These are phyloP conservation scores for Coptodon bakossiorum DNA, from an alignment of 2,113 vertebrate species.

Conservation along the genomic window DNA sequence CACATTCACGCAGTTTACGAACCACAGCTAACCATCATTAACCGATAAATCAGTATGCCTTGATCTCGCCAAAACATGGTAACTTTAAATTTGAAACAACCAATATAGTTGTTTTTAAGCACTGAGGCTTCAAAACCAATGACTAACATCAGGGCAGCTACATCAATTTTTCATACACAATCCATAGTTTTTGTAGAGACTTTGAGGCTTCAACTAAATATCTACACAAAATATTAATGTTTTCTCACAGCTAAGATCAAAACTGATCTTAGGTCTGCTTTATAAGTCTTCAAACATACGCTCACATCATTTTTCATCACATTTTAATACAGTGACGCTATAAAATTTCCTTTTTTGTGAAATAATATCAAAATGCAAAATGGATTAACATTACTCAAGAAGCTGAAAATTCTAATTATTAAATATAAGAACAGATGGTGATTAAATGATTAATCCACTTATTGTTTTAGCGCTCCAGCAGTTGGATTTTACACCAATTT, in stretches of 20 bases:
- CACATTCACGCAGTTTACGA: background rate
- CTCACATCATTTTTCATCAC: background rate
- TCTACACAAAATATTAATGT: background rate
- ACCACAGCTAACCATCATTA: background rate
- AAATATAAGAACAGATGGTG: background rate
- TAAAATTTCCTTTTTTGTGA: background rate
- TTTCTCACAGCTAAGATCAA: background rate
- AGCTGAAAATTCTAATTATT: background rate
- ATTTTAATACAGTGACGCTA: background rate
- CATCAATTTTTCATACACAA: background rate
- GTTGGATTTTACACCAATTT: background rate
- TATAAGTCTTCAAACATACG: background rate
- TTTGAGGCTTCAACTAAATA: background rate
- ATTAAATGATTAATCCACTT: background rate
- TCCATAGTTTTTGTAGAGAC: background rate
- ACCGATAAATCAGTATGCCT: background rate
- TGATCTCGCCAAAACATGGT: background rate
- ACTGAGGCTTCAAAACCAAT: background rate
- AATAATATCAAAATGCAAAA: background rate
- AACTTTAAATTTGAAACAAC: background rate
- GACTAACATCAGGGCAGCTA: background rate
- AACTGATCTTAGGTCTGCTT: background rate
- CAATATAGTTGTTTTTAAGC: background rate
- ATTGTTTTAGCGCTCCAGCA: background rate
- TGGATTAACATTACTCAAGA: background rate